Evolutionary conservation across 2,888 invertebrate species (phyloP), one percentile per base, ranked within the genome.

Genomic region (Tenthredo livida): DNA sequence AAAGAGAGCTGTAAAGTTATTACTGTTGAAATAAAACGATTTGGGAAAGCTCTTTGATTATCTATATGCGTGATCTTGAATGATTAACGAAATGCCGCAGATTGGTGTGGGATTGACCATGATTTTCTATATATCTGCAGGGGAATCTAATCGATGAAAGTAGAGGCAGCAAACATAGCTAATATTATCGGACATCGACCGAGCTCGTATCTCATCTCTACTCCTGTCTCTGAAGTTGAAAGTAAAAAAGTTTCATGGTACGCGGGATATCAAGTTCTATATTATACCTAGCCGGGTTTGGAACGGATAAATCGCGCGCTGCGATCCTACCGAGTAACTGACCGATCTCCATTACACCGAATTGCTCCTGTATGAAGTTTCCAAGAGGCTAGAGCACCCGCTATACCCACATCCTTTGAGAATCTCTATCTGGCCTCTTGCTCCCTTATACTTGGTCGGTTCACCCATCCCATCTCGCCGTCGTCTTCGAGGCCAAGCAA

Each of bases 261-360:
- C 43, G n/a, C 40, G n/a, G 33, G 33, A 77, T 50, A 54, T 50
- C 12, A 29, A 77, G n/a, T 54, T 77, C 77, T 54, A 17, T 77
- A 17, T 17, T 25, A 47, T n/a, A 29, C 33, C 37, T 6, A 9
- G 40, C n/a, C 25, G 50, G 25, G 29, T 29, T 54, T 17, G 33
- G 17, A 29, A 54, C 15, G n/a, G 54, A 50, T 29, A 50, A 33
- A 75, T 75, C 50, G 47, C 75, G 50, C 17, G 37, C 50, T 50
- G 47, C 50, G 47, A 77, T 50, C 15, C 29, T 54, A 50, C 29
- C 50, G 50, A 77, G 77, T 43, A 80, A 80, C 80, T 80, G 80
- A 80, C 80, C 80, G 80, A 80, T 80, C 50, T 61, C 80, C 80
- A 80, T 80, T 80, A 80, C 80, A 9, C 21, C 33, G 61, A 80